Evolutionary conservation across 2,113 vertebrate genomes (phyloP), one percentile per base, ranked within the genome.

Genomic region (Onychorhynchus coronatus): DNA sequence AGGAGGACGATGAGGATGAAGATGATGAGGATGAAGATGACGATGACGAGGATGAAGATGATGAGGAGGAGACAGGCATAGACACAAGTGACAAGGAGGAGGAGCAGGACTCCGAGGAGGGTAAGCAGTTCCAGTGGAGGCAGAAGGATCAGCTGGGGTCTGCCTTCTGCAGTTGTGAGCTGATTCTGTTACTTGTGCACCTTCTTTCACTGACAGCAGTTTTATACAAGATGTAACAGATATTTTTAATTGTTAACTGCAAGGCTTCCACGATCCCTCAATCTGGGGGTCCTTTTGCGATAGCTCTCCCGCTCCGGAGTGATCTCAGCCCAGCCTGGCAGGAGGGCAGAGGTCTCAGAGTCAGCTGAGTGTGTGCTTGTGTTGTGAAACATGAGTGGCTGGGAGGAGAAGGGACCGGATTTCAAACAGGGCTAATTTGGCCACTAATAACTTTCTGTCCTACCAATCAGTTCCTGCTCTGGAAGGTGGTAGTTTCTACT

Each of bases 21-120:
- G 96, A 98, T 0, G 96, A 96, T 0, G 96, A 97, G 2, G 96
- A 96, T 0, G 97, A 97, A 0, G 95, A 97, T 6, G 97, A 98
- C 0, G 93, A 62, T 1, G 97, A 97, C 0, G 98, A 97, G 12
- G 97, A 97, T 9, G 97, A 97, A 2, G 96, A 97, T 0, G 98
- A 97, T 0, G 97, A 96, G 6, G 98, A 97, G n/a, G 65, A 88
- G 14, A 95, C 91, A 33, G 97, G 97, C 58, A 98, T 98, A 58
- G 98, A 95, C 46, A 98, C 98, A 14, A 99, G 99, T 31, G 99
- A 98, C 63, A 98, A 98, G 76, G 98, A 98, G 13, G 98, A 98
- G 46, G 98, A 98, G 5, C 98, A 98, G 77, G 99, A 99, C 37
- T 99, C 99, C 1, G 99, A 99, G 65, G 99, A 98, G 39, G 99